These are phyloP conservation scores for Pitta sordida DNA, from an alignment of 2,113 vertebrate species.

Conservation along the genomic window DNA sequence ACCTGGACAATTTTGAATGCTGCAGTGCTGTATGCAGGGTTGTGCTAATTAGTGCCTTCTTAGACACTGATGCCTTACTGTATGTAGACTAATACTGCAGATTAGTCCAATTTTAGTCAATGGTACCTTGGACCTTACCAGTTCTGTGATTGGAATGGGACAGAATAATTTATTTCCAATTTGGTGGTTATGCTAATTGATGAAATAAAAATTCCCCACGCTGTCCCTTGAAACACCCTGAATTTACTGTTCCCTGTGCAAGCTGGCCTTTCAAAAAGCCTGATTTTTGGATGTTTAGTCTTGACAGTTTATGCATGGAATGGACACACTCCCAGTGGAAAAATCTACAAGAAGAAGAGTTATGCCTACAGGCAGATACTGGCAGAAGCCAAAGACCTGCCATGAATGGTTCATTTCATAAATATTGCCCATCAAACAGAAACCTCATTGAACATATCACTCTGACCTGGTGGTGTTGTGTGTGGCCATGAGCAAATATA, in stretches of 20 bases:
- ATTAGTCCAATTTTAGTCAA: background rate
- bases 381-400: background rate
- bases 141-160: background rate
- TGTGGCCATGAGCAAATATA: background rate
- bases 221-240: background rate
- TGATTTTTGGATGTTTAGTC: background rate
- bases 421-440: background rate
- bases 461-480: background rate
- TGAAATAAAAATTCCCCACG: background rate
- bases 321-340: background rate
- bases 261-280: background rate
- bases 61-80: background rate
- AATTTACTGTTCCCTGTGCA: background rate
- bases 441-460: background rate
- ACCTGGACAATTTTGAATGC: background rate
- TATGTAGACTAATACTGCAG: background rate
- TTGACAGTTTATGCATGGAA: background rate
- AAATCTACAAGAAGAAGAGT: background rate
- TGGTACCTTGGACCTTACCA: background rate
- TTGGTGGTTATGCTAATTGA: background rate
- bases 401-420: background rate
- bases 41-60: background rate
- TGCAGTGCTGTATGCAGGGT: background rate
- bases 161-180: background rate
- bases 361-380: background rate